Percentiles rank a stretch among this genome's conserved stretches.
Conservation (phyloP, 2,888 invertebrate genomes). For the Sesamia inferens region DNA sequence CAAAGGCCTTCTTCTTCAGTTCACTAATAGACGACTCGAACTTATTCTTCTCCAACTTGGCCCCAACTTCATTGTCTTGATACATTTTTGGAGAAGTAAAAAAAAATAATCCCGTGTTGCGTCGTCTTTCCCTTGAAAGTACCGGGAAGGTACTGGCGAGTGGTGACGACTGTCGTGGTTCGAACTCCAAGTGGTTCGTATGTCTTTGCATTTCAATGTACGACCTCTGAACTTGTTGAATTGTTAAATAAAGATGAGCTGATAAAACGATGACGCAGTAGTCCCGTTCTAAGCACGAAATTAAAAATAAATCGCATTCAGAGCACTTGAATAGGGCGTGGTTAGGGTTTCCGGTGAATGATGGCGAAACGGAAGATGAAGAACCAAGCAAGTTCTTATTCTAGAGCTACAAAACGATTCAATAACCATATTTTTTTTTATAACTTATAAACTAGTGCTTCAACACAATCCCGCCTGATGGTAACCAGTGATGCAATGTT, state of each 20-base stretch:
- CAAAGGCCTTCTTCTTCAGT: slow-evolving; percentile 82
- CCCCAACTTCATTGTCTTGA: slow-evolving; percentile 73
- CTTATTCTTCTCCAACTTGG: slow-evolving; percentile 79
- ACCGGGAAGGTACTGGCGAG: slow-evolving; percentile 44
- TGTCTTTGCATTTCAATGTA: slow-evolving; percentile 75
- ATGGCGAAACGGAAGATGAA: not conserved
- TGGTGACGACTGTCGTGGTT: slow-evolving; percentile 14
- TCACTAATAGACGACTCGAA: slow-evolving; percentile 86
- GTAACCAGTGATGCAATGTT: too few species aligned
- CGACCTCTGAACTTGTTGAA: slow-evolving; percentile 83
- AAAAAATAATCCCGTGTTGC: slow-evolving; percentile 2
- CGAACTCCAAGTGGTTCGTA: slow-evolving; percentile 14
- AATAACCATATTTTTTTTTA: too few species aligned
- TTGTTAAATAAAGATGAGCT: slow-evolving; percentile 74
- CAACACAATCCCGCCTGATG: too few species aligned
- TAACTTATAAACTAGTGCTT: too few species aligned
- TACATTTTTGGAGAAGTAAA: slow-evolving; percentile 74
- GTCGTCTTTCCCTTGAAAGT: slow-evolving; percentile 41
- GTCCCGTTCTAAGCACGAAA: slow-evolving; percentile 18
- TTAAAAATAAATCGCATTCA: slow-evolving; percentile 37
- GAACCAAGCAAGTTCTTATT: not conserved
- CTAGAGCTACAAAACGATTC: too few species aligned
- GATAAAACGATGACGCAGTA: slow-evolving; percentile 69
- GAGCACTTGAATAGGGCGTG: slow-evolving; percentile 9
- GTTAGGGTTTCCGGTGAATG: not conserved